Base-by-base conservation (phyloP, 2,888 invertebrate species). In the Caenorhabditis wallacei region DNA sequence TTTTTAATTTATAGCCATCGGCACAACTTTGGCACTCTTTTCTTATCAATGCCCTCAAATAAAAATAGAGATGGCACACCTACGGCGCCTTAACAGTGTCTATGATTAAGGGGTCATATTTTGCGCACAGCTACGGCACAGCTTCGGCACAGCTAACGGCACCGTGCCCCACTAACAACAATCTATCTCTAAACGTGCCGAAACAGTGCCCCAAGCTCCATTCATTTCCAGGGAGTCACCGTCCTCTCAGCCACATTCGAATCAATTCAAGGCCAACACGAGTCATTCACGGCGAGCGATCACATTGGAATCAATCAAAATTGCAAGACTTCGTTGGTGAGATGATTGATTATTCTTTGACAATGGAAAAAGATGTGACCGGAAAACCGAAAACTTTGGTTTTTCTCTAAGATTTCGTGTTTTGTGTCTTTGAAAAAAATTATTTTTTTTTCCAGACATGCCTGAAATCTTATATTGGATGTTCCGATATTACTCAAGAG, bases 241-340 rank as follows among this genome's bases (percentile, higher is more conserved):
- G 69, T 78, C 7, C 46, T 78, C 7, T 61, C 78, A 1, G 69
- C 69, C 11, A 63, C 78, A 63, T 78, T 78, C 63, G 69, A 61
- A 18, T 69, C 78, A 5, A 78, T 78, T 63, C 78, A 78, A 78
- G 69, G 69, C 54, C 78, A 78, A 69, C 78, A 78, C 69, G 69
- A 69, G 46, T 54, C 61, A 30, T 78, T 78, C 69, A 69, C 78
- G 69, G 78, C 78, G 53, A 78, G 56, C 54, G 78, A 78, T 61
- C 78, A 78, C 78, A 70, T 78, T 46, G 69, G 63, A 10, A 78
- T 78, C 63, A 68, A 61, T 78, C 43, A 63, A 54, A 78, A 78
- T 26, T 78, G 78, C 69, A 54, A 69, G 56, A 63, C 61, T 30
- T 16, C 78, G 13, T n/a, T 80, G 72, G 72, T 80, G 43, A 72